These are phyloP conservation scores for Forficula auricularia DNA, from an alignment of 1,140 invertebrate species.

Conservation along the genomic window DNA sequence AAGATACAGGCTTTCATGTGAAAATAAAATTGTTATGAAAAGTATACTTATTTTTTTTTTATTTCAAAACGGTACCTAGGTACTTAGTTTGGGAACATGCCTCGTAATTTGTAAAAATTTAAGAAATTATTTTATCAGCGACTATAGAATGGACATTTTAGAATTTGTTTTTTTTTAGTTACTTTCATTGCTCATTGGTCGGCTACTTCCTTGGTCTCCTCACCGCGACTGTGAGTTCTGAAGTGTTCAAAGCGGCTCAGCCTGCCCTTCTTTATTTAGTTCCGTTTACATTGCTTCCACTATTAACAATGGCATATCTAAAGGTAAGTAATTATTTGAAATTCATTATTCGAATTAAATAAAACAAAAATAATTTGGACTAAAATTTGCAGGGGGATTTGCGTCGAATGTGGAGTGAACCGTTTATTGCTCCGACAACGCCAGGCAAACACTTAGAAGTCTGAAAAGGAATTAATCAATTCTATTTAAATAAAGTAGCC, in stretches of 20 bases:
- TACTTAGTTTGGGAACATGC: no score
- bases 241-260: constrained; percentile 94
- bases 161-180: constrained; percentile 25
- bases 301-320: constrained; percentile 92
- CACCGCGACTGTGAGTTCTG: constrained; percentile 90
- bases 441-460: constrained; percentile 58
- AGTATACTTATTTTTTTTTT: no score
- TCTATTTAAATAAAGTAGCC: no score
- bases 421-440: constrained; percentile 62
- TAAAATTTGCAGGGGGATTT: constrained; percentile 65
- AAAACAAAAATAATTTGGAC: neutral
- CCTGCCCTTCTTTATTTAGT: constrained; percentile 92
- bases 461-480: constrained; percentile 29
- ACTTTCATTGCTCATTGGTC: constrained; percentile 96
- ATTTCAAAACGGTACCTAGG: no score
- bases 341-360: constrained; percentile 1
- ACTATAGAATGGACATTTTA: no score
- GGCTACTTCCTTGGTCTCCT: constrained; percentile 92
- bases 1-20: no score
- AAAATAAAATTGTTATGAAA: no score
- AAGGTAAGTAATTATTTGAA: constrained; percentile 46
- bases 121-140: no score
- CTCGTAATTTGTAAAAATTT: no score
- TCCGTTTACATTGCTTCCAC: constrained; percentile 86
- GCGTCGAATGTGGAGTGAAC: constrained; percentile 93